These are phyloP conservation scores for Paraescarpia echinospica DNA, from an alignment of 1,140 invertebrate genomes.

Conservation along the genomic window DNA sequence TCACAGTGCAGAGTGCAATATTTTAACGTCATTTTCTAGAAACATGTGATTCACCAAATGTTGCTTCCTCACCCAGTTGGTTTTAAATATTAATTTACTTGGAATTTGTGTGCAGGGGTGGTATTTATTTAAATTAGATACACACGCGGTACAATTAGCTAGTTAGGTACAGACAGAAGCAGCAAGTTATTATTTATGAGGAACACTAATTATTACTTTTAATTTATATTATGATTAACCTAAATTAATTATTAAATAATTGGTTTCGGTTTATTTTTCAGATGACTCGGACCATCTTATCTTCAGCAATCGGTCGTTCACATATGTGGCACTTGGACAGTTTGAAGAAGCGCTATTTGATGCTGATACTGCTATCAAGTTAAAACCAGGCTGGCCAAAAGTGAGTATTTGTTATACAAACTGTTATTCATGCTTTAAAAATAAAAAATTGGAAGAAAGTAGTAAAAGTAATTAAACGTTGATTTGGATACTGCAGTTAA, in stretches of 20 bases:
- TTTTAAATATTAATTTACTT: background rate
- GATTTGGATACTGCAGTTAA: background rate
- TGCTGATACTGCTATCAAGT: conserved; percentile 68
- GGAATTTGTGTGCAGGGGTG: background rate
- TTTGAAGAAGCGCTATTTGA: conserved; percentile 71
- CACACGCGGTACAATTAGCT: background rate
- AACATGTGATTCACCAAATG: background rate
- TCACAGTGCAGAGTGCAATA: background rate
- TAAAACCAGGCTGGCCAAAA: conserved; percentile 74
- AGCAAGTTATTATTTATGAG: background rate
- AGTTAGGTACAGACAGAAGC: background rate
- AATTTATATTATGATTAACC: conserved; percentile 15
- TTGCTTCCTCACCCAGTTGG: background rate
- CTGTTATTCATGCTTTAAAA: background rate
- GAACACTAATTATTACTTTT: background rate
- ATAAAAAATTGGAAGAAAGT: background rate
- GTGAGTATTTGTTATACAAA: conserved; percentile 56
- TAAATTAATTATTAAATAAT: conserved; percentile 10
- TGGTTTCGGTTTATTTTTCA: conserved; percentile 54
- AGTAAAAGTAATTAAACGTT: conserved; percentile 7
- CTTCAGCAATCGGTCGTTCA: conserved; percentile 70
- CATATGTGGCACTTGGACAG: conserved; percentile 66
- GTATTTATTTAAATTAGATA: too few species aligned
- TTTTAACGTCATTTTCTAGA: background rate
- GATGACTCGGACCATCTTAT: conserved; percentile 71